Evolutionary conservation across 2,888 invertebrate genomes (phyloP).

Genomic region (Branchellion lobata): DNA sequence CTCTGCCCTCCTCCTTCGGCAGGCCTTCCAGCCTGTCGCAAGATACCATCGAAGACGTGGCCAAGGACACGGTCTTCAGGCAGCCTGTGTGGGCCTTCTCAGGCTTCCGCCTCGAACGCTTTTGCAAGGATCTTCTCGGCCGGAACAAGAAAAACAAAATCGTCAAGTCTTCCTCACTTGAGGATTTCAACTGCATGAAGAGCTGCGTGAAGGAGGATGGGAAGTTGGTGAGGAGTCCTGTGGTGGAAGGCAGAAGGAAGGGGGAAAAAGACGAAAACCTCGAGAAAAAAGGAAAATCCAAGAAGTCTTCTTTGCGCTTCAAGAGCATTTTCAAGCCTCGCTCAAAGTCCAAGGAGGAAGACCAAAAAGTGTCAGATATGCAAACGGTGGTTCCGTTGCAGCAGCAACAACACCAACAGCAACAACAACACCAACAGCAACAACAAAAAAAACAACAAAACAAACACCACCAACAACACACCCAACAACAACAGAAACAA

Average conservation of each 20-base stretch:
- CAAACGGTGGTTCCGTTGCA: too few relatives aligned
- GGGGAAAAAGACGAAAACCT: background rate
- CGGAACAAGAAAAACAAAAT: conserved; percentile 3
- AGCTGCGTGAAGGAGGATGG: background rate
- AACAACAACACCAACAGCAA: too few relatives aligned
- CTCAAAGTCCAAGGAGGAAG: background rate
- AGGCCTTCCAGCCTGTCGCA: background rate
- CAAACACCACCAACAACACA: too few relatives aligned
- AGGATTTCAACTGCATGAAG: background rate
- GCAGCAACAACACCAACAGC: too few relatives aligned
- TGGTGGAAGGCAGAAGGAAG: background rate
- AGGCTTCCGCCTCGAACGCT: conserved; percentile 26
- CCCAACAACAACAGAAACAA: background rate
- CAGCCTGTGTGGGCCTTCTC: conserved; percentile 33
- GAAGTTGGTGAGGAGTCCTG: background rate
- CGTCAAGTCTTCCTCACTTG: conserved; percentile 5
- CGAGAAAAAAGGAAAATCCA: background rate
- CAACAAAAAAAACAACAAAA: too few relatives aligned
- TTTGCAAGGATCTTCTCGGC: conserved; percentile 30
- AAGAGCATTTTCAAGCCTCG: too few relatives aligned
- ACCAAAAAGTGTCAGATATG: background rate
- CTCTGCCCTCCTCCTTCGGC: background rate
- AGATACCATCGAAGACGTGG: conserved; percentile 4
- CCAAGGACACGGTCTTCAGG: conserved; percentile 29
- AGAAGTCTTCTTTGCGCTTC: background rate